Base-by-base conservation (phyloP, 2,797 vertebrate species). In the Salarias fasciatus region DNA sequence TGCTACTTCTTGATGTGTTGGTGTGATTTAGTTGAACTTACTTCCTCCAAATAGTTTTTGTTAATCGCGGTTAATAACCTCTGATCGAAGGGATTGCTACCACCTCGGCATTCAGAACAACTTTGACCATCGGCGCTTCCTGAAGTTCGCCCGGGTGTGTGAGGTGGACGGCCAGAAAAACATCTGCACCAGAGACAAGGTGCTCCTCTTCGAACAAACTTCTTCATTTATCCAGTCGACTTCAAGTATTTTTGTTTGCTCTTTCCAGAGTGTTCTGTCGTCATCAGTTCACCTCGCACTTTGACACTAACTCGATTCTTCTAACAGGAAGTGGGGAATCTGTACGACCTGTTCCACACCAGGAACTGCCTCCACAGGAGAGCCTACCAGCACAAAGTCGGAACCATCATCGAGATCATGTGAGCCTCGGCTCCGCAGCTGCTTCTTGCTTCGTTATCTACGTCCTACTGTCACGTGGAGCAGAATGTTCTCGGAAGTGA, bases 271-370 rank as follows among this genome's bases (percentile, higher is more conserved):
- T n/a, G n/a, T n/a, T n/a, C n/a, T 3, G 18, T 18, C 18, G 24
- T 24, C 18, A 24, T 2, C 18, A 24, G 18, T 24, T 24, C 18
- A 24, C 24, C 18, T 24, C 18, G 18, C 18, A 24, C 24, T 24
- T 24, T 24, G 18, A 24, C 18, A 24, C 18, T 18, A 24, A 24
- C 18, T 2, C 3, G 18, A 24, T 24, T 3, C 3, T 24, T 24
- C 18, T 2, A 24, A 59, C 87, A 99, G 97, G 97, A 99, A 66
- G 95, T 93, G 76, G 94, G 89, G 2, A 96, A 98, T 83, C 69
- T 99, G 28, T 99, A 99, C 0, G 96, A 98, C 79, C 93, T 99
- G 97, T 99, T 99, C 88, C 93, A 99, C 77, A 97, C 94, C 0
- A 93, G 97, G 49, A 95, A 94, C 83, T 93, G 83, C 61, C 93